Evolutionary conservation across 2,888 invertebrate genomes (phyloP), one percentile per base, ranked within the genome.

Genomic region (Aelia acuminata): DNA sequence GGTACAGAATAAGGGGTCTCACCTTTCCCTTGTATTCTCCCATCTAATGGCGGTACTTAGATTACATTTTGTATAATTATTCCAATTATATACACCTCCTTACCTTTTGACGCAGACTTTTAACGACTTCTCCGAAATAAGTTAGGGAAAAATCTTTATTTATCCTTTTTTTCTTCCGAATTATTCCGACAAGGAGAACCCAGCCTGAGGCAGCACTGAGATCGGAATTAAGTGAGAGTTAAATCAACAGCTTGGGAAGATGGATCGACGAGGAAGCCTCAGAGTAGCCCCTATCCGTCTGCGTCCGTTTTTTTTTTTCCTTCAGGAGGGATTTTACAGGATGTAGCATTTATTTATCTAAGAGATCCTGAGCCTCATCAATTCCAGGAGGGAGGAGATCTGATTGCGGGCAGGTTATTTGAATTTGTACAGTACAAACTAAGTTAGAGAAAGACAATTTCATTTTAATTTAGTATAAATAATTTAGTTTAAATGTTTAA

Each of bases 161-260:
- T 10, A 15, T 57, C 3, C 13, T 5, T 70, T 70, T 35, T 70
- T 8, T 26, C 63, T 70, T 70, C 35, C 15, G 20, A 70, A 35
- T 35, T 70, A 70, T 35, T 8, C 63, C 35, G 20, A 18, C 35
- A 18, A 31, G 7, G 7, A n/a, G n/a, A 31, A 70, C 26, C 35
- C 63, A 20, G 5, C 35, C 63, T 35, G 2, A 35, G 35, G 5
- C 31, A 18, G 63, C 5, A 5, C 20, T 3, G 18, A 57, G 57
- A 35, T 70, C 7, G 35, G 63, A 35, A 70, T 70, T 70, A 70
- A 70, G 63, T 70, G 63, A 70, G 63, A 70, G 35, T 70, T 70
- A 70, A 70, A 70, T 70, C 63, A 70, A 70, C 31, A 70, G 63
- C 31, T 31, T 15, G 63, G 20, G 35, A 70, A 70, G 63, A 70